phyloP scores from a whole-genome alignment of 2,888 invertebrate species.

The Netelia virgata region DNA sequence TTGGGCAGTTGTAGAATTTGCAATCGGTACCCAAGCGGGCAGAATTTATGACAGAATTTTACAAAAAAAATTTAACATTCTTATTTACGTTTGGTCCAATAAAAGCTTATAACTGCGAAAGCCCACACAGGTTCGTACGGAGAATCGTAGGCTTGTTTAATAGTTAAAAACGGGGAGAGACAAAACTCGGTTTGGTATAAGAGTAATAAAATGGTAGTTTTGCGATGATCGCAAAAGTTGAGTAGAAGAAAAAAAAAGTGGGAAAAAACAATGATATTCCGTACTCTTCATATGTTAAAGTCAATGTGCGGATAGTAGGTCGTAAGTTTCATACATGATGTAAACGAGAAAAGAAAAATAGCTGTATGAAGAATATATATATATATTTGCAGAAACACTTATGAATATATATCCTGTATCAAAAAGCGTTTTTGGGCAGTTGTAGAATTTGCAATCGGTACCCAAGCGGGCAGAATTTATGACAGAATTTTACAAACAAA shows the following conservation, averaged over 20 bases:
- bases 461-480: neutral
- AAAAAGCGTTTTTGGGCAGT: neutral
- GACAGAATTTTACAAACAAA: neutral
- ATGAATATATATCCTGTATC: constrained; percentile 23
- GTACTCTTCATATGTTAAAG: too few species aligned
- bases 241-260: constrained; percentile 21
- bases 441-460: neutral
- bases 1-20: neutral
- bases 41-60: neutral
- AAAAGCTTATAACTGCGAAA: too few species aligned
- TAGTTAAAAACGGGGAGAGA: neutral
- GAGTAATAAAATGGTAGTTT: neutral
- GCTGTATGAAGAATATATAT: constrained; percentile 66
- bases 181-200: constrained; percentile 6
- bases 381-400: constrained; percentile 52
- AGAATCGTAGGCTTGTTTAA: too few species aligned
- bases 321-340: too few species aligned
- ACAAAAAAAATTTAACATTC: too few species aligned
- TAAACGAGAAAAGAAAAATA: constrained; percentile 1
- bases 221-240: neutral
- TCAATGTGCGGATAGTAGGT: too few species aligned
- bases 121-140: too few species aligned
- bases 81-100: too few species aligned
- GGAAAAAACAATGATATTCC: constrained; percentile 12
- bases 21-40: neutral